phyloP scores from a whole-genome alignment of 1,140 invertebrate species.

The Diprion similis region DNA sequence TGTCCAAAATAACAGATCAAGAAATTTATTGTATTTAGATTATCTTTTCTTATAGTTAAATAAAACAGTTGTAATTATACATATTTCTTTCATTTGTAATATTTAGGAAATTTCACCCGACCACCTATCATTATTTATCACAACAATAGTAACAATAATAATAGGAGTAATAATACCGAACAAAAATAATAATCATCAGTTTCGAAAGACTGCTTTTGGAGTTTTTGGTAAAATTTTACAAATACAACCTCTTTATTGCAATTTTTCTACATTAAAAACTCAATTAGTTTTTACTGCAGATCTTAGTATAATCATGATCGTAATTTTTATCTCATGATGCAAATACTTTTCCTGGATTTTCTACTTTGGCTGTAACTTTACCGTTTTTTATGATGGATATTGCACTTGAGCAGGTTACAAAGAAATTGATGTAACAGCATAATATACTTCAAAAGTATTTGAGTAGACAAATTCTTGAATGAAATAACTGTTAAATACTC shows the following conservation, averaged over 20 bases:
- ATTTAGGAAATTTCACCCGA: background rate
- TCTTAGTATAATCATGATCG: background rate
- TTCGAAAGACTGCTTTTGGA: no score
- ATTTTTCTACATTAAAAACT: background rate
- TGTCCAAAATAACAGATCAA: background rate
- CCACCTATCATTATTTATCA: no score
- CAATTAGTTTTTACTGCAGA: background rate
- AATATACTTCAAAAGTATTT: background rate
- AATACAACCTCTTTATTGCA: background rate
- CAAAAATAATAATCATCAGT: no score
- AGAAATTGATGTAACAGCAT: background rate
- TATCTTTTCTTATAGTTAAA: background rate
- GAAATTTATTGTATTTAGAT: background rate
- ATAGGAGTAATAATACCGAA: no score
- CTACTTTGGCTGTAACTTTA: background rate
- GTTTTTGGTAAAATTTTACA: background rate
- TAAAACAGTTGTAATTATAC: background rate
- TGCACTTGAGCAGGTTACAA: background rate
- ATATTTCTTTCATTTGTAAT: background rate
- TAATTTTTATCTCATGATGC: background rate
- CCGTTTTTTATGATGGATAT: background rate
- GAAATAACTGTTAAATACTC: no score
- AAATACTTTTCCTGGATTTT: background rate
- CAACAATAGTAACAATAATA: no score
- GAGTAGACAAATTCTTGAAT: no score